Evolutionary conservation across 2,888 invertebrate genomes (phyloP), one percentile per base, ranked within the genome.

Genomic region (Cordilura impudica): DNA sequence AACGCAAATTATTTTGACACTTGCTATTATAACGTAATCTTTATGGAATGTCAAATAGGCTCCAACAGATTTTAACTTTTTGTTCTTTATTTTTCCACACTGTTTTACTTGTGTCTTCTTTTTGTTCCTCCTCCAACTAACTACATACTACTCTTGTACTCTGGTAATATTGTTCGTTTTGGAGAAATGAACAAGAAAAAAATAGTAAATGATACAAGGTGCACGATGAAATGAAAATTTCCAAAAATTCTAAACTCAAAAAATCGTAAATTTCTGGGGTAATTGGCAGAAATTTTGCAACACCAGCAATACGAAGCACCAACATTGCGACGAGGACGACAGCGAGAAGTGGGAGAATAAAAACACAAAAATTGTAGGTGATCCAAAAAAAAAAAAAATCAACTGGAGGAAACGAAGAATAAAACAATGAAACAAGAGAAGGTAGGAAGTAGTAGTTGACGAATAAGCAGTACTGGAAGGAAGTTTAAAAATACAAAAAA

Each of bases 401-500:
- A 67, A 67, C 77, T 80, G 80, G 77, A 78, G 77, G 78, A 80
- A 63, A 80, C 75, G 81, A 75, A 70, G 72, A 70, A 70, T 66
- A 83, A 86, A 84, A 86, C 84, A 78, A 86, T 86, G 86, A 85
- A 83, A 85, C 84, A 82, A 82, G 84, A 82, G 83, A 83, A 83
- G 85, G 86, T 86, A 81, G 81, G 35, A 35, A 12, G 35, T 2
- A 35, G 35, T 35, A n/a, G n/a, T n/a, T n/a, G 2, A 35, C 1
- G 35, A 35, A 35, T 12, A 10, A 35, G 35, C 35, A 35, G 6
- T 10, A 12, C 10, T 35, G 35, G 35, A 10, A 35, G 35, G 35
- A 35, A 35, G 35, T 12, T 12, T 35, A 12, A 12, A 35, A 26
- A 26, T 26, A 26, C 3, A 26, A 26, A n/a, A 35, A 26, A 35